These are phyloP conservation scores for Branchipolynoe longqiensis DNA, from an alignment of 2,888 invertebrate species.

Conservation along the genomic window DNA sequence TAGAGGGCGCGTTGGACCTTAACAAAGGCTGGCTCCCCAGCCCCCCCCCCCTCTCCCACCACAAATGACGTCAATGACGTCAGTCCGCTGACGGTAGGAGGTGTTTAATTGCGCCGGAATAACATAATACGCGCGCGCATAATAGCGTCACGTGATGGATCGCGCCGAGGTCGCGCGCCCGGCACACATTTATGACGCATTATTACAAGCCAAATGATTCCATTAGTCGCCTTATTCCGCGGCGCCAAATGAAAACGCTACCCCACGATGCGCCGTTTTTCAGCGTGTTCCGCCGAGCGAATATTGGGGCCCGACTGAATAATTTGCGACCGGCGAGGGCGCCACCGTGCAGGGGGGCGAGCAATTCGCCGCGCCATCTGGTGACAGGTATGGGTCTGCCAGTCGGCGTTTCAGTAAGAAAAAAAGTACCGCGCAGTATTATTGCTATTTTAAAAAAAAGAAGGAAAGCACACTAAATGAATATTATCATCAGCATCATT, in stretches of 20 bases:
- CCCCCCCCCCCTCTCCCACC: no score
- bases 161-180: not conserved
- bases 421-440: no score
- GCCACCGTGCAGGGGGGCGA: constrained; percentile 27
- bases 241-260: constrained; percentile 49
- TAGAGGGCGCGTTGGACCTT: constrained; percentile 15
- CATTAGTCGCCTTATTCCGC: constrained; percentile 53
- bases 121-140: constrained; percentile 53
- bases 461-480: no score
- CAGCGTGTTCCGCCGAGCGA: constrained; percentile 42
- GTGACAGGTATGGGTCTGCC: no score
- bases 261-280: constrained; percentile 47
- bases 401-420: no score
- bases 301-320: constrained; percentile 54
- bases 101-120: constrained; percentile 54
- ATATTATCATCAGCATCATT: no score
- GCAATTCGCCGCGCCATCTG: constrained; percentile 37
- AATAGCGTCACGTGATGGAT: constrained; percentile 50
- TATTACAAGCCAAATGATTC: constrained; percentile 56
- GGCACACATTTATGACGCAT: constrained; percentile 31
- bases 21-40: no score
- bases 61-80: no score
- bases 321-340: constrained; percentile 37
- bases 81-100: no score
- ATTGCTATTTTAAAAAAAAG: no score